These are phyloP conservation scores for Andrena haemorrhoa DNA, from an alignment of 2,888 invertebrate species.

Conservation along the genomic window DNA sequence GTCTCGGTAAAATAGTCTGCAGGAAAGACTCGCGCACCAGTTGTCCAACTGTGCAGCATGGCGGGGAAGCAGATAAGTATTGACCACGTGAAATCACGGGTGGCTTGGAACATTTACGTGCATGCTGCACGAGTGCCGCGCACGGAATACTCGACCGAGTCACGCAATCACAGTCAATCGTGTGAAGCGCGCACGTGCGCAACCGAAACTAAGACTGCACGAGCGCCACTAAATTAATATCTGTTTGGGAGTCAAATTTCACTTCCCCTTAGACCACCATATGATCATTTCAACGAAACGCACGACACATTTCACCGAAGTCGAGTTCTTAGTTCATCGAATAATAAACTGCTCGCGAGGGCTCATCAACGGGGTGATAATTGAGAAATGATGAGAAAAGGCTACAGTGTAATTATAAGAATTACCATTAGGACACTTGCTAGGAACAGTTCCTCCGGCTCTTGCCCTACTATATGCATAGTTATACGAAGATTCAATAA, in stretches of 20 bases:
- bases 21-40: conserved; percentile 9
- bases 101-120: conserved; percentile 23
- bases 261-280: conserved; percentile 36
- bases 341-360: neutral
- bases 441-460: too few relatives aligned
- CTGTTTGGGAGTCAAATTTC: conserved; percentile 68
- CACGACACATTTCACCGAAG: neutral
- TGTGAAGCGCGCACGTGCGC: conserved; percentile 81
- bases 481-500: neutral
- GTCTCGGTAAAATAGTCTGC: conserved; percentile 3
- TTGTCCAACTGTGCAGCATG: conserved; percentile 22
- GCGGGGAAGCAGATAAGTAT: conserved; percentile 23
- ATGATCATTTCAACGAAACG: neutral
- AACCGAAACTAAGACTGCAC: conserved; percentile 66
- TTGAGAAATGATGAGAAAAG: too few relatives aligned
- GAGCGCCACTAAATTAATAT: conserved; percentile 74
- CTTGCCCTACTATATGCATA: too few relatives aligned
- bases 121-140: conserved; percentile 50
- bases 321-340: neutral
- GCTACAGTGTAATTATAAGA: too few relatives aligned
- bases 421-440: too few relatives aligned
- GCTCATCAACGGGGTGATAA: neutral
- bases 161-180: conserved; percentile 83
- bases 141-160: conserved; percentile 72
- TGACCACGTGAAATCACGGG: conserved; percentile 39